Evolutionary conservation across 92 coral and sea anemone species (phyloP).

Genomic region (Actinostola sp.): DNA sequence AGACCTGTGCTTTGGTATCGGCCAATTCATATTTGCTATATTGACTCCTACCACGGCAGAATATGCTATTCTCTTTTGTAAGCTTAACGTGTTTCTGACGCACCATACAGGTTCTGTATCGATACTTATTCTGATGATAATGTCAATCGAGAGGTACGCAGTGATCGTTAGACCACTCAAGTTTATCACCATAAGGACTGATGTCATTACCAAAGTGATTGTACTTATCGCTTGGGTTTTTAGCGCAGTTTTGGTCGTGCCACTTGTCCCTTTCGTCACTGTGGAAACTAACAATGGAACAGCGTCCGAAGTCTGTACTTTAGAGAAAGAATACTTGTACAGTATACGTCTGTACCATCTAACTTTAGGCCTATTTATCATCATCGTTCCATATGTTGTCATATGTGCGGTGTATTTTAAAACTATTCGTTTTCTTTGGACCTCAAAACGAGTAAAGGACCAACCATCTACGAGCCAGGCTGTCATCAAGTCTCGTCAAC

Average conservation of each 20-base stretch:
- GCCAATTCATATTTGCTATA: background rate
- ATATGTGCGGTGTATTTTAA: conserved; percentile 17
- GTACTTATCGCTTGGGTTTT: conserved; percentile 6
- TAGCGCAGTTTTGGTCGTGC: background rate
- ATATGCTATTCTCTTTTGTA: background rate
- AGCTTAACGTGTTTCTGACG: conserved; percentile 13
- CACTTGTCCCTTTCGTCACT: conserved; percentile 15
- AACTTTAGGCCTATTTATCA: background rate
- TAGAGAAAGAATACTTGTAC: background rate
- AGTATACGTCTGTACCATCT: conserved; percentile 6
- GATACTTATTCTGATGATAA: conserved; percentile 6
- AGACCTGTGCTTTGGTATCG: conserved; percentile 27
- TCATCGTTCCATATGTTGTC: conserved; percentile 10
- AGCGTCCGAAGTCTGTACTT: background rate
- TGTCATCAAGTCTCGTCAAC: conserved; percentile 6
- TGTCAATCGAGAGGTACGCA: conserved; percentile 21
- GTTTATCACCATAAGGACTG: background rate
- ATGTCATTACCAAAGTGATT: background rate
- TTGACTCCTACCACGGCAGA: background rate
- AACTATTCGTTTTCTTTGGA: conserved; percentile 19
- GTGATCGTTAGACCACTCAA: conserved; percentile 22
- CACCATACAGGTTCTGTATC: conserved; percentile 21
- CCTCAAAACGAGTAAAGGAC: background rate
- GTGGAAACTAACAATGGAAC: background rate
- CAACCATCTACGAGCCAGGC: background rate